These are phyloP conservation scores for Mus musculus DNA, from an alignment of 2,113 vertebrate genomes.

Conservation along the genomic window GRCm39 chr4:132588001-132588500, in stretches of 20 bases:
- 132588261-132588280: neutral
- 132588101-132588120: neutral
- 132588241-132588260: neutral
- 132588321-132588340: neutral
- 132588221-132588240: neutral
- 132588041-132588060: neutral
- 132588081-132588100: neutral
- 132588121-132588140: neutral
- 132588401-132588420: neutral
- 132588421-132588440: slow-evolving; percentile 23
- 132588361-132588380: neutral
- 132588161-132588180: slow-evolving; percentile 26
- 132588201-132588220: neutral
- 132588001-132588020: neutral
- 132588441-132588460: neutral
- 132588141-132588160: slow-evolving; percentile 23
- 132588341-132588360: neutral
- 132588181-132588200: neutral
- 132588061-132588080: neutral
- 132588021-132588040: neutral
- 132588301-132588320: neutral
- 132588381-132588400: neutral
- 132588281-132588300: neutral
- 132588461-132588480: neutral
- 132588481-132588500: too few relatives aligned